Evolutionary conservation across 1,140 invertebrate species (phyloP).

Genomic region (Halictus rubicundus): DNA sequence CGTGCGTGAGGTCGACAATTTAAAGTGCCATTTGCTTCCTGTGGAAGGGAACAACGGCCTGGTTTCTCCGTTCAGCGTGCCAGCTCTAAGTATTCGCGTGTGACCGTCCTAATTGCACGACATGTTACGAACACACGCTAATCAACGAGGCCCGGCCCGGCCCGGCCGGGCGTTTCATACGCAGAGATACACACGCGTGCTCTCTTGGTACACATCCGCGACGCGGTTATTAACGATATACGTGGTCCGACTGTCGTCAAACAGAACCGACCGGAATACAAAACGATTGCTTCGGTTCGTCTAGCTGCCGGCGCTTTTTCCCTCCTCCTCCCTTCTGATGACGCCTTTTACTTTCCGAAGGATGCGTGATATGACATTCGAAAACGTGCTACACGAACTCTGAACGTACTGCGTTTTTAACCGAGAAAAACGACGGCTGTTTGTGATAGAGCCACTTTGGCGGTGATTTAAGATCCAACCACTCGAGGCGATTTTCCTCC

Average conservation of each 20-base stretch:
- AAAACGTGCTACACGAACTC: too few species aligned
- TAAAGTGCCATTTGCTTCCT: conserved; percentile 63
- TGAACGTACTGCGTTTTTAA: too few species aligned
- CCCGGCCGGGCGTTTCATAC: background rate
- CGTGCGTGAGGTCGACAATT: conserved; percentile 47
- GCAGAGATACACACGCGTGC: background rate
- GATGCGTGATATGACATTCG: background rate
- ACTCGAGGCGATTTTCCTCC: too few species aligned
- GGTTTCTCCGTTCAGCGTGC: conserved; percentile 50
- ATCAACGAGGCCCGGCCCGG: background rate
- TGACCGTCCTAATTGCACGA: conserved; percentile 54
- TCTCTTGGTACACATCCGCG: background rate
- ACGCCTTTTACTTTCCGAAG: conserved; percentile 8
- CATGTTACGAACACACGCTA: conserved; percentile 15
- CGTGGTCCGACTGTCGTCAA: conserved; percentile 22
- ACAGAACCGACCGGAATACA: conserved; percentile 18
- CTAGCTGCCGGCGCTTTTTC: background rate
- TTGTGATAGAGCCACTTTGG: too few species aligned
- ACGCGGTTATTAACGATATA: conserved; percentile 38
- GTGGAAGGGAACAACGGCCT: conserved; percentile 62
- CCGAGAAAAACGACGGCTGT: too few species aligned
- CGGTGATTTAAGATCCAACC: too few species aligned
- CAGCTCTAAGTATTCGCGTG: conserved; percentile 57
- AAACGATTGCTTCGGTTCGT: conserved; percentile 12
- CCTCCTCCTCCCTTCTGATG: background rate